phyloP scores from a whole-genome alignment of 2,797 vertebrate species.

The Anguilla obscura region DNA sequence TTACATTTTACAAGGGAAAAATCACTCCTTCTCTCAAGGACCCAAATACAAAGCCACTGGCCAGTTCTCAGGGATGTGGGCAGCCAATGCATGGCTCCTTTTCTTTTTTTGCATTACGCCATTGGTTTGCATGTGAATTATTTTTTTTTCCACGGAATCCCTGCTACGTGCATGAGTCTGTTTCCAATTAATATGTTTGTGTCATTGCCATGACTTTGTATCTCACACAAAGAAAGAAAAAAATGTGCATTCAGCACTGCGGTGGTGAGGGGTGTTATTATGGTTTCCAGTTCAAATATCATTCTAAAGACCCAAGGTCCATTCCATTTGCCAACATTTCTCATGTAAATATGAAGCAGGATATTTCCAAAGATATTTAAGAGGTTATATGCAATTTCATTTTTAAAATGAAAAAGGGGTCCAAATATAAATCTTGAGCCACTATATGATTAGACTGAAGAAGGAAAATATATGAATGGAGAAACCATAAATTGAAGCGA shows the following conservation, averaged over 20 bases:
- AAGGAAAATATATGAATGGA: conserved; percentile 10
- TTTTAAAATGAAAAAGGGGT: conserved; percentile 2
- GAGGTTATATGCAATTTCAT: not conserved
- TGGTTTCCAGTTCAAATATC: conserved; percentile 38
- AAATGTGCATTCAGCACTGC: conserved; percentile 26
- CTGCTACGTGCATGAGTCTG: conserved; percentile 10
- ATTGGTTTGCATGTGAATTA: conserved; percentile 13
- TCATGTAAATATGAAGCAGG: conserved; percentile 24
- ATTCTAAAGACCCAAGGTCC: conserved; percentile 16
- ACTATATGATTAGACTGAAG: conserved; percentile 23
- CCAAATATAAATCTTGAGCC: conserved; percentile 23
- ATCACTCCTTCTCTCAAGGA: not conserved
- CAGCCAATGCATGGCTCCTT: not conserved
- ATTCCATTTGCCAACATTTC: conserved; percentile 33
- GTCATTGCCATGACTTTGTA: not conserved
- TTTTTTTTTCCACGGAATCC: not conserved
- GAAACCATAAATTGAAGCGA: not conserved
- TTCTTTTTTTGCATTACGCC: conserved; percentile 17
- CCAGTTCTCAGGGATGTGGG: conserved; percentile 11
- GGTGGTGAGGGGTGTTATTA: not conserved
- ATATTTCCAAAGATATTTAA: conserved; percentile 13
- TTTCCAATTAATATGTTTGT: conserved; percentile 27
- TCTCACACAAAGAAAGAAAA: conserved; percentile 17
- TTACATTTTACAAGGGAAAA: conserved; percentile 7
- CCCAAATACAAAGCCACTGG: conserved; percentile 13